Base-by-base conservation (phyloP, 2,113 vertebrate species). In the Aplodontia rufa region DNA sequence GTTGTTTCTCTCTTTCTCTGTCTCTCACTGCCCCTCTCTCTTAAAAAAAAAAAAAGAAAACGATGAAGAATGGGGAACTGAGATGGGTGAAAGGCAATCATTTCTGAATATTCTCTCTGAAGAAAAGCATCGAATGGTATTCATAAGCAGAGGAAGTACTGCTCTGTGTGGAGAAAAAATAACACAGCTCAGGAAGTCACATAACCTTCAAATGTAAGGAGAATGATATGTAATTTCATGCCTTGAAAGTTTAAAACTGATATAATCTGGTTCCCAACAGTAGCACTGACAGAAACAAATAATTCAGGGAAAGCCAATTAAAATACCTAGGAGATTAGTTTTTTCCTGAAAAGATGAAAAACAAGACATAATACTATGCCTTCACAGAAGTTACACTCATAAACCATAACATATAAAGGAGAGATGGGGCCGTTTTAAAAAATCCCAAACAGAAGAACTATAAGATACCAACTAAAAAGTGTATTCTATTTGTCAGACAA, bases 291-390 rank as follows among this genome's bases (percentile, higher is more conserved):
- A 91, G 64, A 90, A 80, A 53, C 37, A 82, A 94, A 90, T 87
- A 64, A 93, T 71, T 97, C 47, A 53, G 47, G 91, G 60, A 62
- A 94, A 8, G 28, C 4, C 66, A 90, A 95, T 84, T 69, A 93
- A 97, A 93, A 96, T 49, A 94, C 85, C 17, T 19, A 76, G 30
- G 28, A 19, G 8, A 55, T 47, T 55, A 6, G 47, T 40, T 75
- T 40, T 71, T 55, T 26, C 35, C 47, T 87, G 32, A 30, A 85
- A 90, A 92, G 42, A 87, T 42, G 42, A 68, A 93, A 72, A 76
- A 11, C 5, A 92, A 66, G 32, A 78, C 30, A 53, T 35, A 80
- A 4, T 74, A 51, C 24, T 75, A 72, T 11, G 19, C 37, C 37
- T 12, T 37, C 75, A 91, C 40, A 91, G 26, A 72, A 93, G 24